Evolutionary conservation across 2,888 invertebrate species (phyloP).

Genomic region (Drosophila anomalata): DNA sequence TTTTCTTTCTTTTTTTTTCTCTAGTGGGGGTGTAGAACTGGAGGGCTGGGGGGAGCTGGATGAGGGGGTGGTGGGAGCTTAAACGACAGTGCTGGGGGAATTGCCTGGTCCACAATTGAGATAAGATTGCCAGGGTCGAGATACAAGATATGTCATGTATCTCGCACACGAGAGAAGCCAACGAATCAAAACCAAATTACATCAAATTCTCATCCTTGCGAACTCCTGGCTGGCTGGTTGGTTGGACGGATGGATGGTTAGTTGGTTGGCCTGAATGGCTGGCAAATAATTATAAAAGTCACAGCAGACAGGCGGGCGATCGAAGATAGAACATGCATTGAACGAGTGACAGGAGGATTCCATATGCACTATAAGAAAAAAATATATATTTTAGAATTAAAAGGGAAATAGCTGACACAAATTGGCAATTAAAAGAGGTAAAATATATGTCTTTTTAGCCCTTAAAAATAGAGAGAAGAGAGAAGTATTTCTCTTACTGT

Average conservation of each 20-base stretch:
- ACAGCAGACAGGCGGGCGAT: slow-evolving; percentile 56
- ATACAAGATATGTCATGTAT: slow-evolving; percentile 82
- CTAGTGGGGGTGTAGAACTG: slow-evolving; percentile 13
- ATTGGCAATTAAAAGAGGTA: background rate
- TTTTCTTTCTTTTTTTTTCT: slow-evolving; percentile 1
- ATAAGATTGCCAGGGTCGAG: slow-evolving; percentile 78
- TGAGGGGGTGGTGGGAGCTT: slow-evolving; percentile 35
- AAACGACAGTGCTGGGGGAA: slow-evolving; percentile 48
- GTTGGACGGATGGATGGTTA: slow-evolving; percentile 43
- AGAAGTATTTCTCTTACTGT: too few relatives aligned
- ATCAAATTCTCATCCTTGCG: slow-evolving; percentile 75
- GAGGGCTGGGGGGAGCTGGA: slow-evolving; percentile 13
- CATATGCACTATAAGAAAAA: slow-evolving; percentile 27
- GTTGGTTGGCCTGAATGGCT: slow-evolving; percentile 44
- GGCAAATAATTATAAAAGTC: slow-evolving; percentile 72
- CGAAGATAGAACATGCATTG: slow-evolving; percentile 74
- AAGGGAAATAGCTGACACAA: background rate
- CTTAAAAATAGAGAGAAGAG: too few relatives aligned
- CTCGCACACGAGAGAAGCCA: slow-evolving; percentile 57
- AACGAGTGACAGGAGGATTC: slow-evolving; percentile 15
- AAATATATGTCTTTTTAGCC: background rate
- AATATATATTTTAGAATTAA: slow-evolving; percentile 1
- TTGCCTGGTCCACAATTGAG: slow-evolving; percentile 82
- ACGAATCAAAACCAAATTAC: slow-evolving; percentile 79
- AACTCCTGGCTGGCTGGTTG: slow-evolving; percentile 1